Conservation (phyloP, 2,113 vertebrate species). For the Canis aureus region DNA sequence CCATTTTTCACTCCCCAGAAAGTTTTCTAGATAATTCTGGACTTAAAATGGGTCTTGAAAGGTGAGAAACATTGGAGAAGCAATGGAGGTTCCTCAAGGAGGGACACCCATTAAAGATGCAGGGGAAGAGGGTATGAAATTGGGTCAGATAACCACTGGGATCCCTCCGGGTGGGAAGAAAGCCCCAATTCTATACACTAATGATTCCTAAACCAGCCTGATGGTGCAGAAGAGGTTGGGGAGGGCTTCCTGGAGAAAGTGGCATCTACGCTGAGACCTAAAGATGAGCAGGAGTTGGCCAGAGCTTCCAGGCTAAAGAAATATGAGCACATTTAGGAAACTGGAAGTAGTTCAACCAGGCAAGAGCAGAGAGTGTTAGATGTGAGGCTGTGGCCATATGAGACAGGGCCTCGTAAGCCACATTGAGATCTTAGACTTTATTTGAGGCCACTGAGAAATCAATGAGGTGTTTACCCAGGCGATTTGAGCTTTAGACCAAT, state of each 20-base stretch:
- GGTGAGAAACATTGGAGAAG: neutral
- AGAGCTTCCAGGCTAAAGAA: neutral
- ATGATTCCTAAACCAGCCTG: neutral
- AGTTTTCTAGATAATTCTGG: neutral
- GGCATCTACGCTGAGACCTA: neutral
- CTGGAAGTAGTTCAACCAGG: neutral
- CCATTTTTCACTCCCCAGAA: neutral
- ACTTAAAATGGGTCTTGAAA: neutral
- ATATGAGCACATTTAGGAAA: neutral
- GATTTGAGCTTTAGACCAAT: neutral
- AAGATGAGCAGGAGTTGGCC: neutral
- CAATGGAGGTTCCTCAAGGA: neutral
- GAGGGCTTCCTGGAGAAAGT: constrained; percentile 28
- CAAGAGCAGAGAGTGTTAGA: neutral
- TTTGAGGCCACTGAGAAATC: neutral
- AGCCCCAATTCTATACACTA: neutral
- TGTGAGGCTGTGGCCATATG: neutral
- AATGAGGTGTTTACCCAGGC: neutral
- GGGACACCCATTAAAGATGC: neutral
- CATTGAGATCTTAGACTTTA: neutral
- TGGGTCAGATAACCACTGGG: neutral
- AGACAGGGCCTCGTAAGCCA: neutral
- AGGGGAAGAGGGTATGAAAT: neutral
- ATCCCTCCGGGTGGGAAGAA: neutral
- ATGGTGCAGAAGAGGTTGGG: neutral